phyloP scores from a whole-genome alignment of 2,113 vertebrate species.

The Arenaria interpres region DNA sequence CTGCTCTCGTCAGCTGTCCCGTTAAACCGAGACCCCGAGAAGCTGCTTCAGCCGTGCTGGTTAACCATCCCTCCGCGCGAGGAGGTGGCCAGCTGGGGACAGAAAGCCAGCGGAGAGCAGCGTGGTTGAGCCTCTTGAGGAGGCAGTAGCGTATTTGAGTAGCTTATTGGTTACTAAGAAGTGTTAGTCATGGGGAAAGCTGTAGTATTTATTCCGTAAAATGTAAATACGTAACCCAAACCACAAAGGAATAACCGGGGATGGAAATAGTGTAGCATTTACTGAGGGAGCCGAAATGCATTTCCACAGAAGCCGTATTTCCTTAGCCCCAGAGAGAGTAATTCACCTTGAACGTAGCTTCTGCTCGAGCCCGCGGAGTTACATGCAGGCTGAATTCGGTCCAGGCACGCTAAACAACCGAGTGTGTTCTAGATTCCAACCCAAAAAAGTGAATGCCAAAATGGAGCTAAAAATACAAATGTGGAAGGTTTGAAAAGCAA shows the following conservation, averaged over 20 bases:
- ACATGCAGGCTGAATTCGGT: conserved; percentile 26
- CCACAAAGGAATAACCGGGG: conserved; percentile 52
- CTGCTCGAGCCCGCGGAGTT: conserved; percentile 31
- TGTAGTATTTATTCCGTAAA: conserved; percentile 64
- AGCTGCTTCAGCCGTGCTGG: neutral
- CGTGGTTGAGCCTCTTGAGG: conserved; percentile 56
- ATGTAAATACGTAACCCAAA: conserved; percentile 72
- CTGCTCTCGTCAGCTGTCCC: neutral
- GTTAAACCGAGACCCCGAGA: neutral
- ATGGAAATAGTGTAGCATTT: conserved; percentile 63
- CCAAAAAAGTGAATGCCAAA: conserved; percentile 46
- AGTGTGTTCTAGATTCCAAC: conserved; percentile 61
- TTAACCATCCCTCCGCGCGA: neutral
- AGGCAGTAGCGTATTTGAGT: conserved; percentile 41
- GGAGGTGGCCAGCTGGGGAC: conserved; percentile 48
- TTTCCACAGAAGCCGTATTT: conserved; percentile 58
- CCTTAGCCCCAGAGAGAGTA: conserved; percentile 34
- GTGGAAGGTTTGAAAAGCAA: conserved; percentile 58
- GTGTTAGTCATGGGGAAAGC: conserved; percentile 67
- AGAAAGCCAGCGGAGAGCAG: neutral
- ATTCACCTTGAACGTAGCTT: conserved; percentile 54
- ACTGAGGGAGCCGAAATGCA: conserved; percentile 30
- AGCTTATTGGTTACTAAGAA: conserved; percentile 58
- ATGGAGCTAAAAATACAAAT: conserved; percentile 67
- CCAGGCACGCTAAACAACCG: conserved; percentile 49